phyloP scores from a whole-genome alignment of 2,113 vertebrate species.

The Gymnorhina tibicen region DNA sequence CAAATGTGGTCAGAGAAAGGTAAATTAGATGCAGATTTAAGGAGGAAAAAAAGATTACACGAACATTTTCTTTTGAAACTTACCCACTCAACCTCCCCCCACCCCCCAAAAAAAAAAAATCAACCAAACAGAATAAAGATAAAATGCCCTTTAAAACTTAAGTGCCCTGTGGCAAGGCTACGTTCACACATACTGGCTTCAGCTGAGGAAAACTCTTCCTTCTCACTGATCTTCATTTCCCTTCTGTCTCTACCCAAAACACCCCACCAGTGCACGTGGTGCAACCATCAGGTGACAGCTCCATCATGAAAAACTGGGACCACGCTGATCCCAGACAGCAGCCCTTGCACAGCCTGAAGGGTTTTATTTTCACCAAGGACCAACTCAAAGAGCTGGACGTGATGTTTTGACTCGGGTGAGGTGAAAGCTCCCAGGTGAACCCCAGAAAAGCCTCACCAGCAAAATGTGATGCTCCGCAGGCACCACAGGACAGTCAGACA shows the following conservation, averaged over 20 bases:
- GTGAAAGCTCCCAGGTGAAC: background rate
- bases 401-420: background rate
- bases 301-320: background rate
- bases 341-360: background rate
- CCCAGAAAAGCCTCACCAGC: background rate
- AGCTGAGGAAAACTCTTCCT: background rate
- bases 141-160: background rate
- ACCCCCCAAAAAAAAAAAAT: too few species aligned
- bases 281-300: background rate
- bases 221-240: background rate
- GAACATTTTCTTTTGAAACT: background rate
- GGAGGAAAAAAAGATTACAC: rapidly evolving
- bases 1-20: background rate
- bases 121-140: background rate
- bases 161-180: background rate
- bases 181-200: background rate
- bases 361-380: background rate
- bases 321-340: background rate
- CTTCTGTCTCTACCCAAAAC: background rate
- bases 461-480: rapidly evolving
- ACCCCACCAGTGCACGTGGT: rapidly evolving
- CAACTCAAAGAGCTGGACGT: rapidly evolving
- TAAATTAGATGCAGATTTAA: background rate
- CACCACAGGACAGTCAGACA: rapidly evolving
- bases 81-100: background rate